phyloP scores from a whole-genome alignment of 2,113 vertebrate genomes.

The Zeus faber region DNA sequence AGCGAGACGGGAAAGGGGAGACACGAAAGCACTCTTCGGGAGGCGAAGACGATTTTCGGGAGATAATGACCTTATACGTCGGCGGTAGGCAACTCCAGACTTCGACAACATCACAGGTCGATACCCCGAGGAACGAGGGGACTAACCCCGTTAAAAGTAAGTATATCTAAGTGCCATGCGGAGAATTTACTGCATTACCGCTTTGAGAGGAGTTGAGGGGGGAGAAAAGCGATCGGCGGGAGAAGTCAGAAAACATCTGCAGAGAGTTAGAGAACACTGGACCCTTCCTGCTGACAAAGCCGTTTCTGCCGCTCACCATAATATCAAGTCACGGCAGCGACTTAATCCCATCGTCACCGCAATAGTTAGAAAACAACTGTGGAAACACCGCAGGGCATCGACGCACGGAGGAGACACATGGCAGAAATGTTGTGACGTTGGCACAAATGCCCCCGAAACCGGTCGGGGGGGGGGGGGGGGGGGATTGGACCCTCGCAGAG shows the following conservation, averaged over 20 bases:
- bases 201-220: no score
- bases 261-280: conserved; percentile 48
- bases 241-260: conserved; percentile 57
- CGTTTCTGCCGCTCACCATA: conserved; percentile 42
- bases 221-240: conserved; percentile 25
- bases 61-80: no score
- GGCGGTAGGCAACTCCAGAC: no score
- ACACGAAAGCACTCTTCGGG: neutral
- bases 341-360: conserved; percentile 31
- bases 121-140: neutral
- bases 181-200: no score
- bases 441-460: no score
- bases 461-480: no score
- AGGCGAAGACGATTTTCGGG: no score
- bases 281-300: conserved; percentile 59
- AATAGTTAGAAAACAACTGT: conserved; percentile 38
- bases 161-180: neutral
- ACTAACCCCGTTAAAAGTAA: neutral
- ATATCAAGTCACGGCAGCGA: conserved; percentile 39
- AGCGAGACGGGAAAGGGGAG: conserved; percentile 14
- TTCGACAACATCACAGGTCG: no score
- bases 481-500: conserved; percentile 7
- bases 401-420: conserved; percentile 21
- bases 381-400: conserved; percentile 30
- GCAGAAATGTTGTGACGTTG: conserved; percentile 32